phyloP scores from a whole-genome alignment of 2,113 vertebrate genomes.

The Leuciscus idus region DNA sequence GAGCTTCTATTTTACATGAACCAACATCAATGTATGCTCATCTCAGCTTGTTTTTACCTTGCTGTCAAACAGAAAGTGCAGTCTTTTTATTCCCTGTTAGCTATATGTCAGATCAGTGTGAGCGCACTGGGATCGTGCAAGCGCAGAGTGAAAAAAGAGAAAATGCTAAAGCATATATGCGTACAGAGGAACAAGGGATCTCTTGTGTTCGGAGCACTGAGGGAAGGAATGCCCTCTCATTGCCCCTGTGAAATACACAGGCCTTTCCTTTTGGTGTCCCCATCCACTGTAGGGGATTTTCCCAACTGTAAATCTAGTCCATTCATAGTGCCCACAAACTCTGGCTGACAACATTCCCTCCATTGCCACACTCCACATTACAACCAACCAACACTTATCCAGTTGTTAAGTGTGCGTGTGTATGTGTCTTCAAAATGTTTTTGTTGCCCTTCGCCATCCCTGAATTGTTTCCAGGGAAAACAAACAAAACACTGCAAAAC shows the following conservation, averaged over 20 bases:
- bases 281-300: conserved; percentile 56
- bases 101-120: background rate
- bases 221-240: conserved; percentile 38
- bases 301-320: conserved; percentile 55
- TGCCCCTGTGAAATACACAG: conserved; percentile 52
- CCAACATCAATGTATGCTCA: background rate
- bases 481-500: conserved; percentile 11
- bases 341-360: conserved; percentile 46
- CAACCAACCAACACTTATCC: conserved; percentile 53
- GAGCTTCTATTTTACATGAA: background rate
- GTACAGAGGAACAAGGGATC: conserved; percentile 54
- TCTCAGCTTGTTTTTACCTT: background rate
- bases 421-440: conserved; percentile 39
- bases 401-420: conserved; percentile 30
- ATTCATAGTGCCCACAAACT: conserved; percentile 54
- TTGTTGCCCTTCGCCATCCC: conserved; percentile 28
- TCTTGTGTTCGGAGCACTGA: conserved; percentile 45
- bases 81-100: background rate
- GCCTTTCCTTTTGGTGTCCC: conserved; percentile 55
- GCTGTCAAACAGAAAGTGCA: background rate
- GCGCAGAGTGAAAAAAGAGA: conserved; percentile 19
- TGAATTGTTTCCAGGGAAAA: conserved; percentile 45
- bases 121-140: background rate
- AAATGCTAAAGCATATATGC: background rate
- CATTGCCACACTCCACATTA: conserved; percentile 46